Base-by-base conservation (phyloP, 2,797 vertebrate species). In the Hyperoplus lanceolatus region DNA sequence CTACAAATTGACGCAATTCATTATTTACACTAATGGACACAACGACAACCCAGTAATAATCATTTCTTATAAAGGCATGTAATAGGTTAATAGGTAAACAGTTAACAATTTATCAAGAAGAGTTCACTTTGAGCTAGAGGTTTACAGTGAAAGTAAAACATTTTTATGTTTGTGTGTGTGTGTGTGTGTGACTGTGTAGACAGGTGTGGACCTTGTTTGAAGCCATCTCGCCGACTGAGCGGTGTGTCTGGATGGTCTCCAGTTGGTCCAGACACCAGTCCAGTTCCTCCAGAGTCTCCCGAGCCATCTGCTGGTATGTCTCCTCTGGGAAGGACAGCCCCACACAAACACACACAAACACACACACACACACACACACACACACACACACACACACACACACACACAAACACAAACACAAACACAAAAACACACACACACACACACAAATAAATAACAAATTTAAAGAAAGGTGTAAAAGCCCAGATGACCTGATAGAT, bases 221-320 rank as follows among this genome's bases (percentile, higher is more conserved):
- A 78, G 96, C 96, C 96, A 96, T 96, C 84, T 96, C 96, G 62
- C 96, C 95, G 92, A 96, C 96, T 1, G 95, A 96, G 79, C 95
- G 96, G 80, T 96, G 95, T 42, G 96, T 97, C 92, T 96, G 96
- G 83, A 97, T 90, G 64, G 96, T 96, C 91, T 96, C 96, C 90
- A 97, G 89, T 91, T 96, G 96, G 90, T 96, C 96, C 91, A 96
- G 88, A 93, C 96, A 97, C 96, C 96, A 97, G 91, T 97, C 96
- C 86, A 97, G 92, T 91, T 97, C 96, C 84, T 96, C 96, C 93
- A 97, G 91, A 87, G 96, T 97, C 94, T 97, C 96, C 84, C 92
- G 88, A 82, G 96, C 96, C 95, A 96, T 92, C 92, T 96, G 96
- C 95, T 96, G 96, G 91, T 96, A 96, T 4, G 96, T 96, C 90